Conservation (phyloP, 2,113 vertebrate genomes). For the Bucco capensis region DNA sequence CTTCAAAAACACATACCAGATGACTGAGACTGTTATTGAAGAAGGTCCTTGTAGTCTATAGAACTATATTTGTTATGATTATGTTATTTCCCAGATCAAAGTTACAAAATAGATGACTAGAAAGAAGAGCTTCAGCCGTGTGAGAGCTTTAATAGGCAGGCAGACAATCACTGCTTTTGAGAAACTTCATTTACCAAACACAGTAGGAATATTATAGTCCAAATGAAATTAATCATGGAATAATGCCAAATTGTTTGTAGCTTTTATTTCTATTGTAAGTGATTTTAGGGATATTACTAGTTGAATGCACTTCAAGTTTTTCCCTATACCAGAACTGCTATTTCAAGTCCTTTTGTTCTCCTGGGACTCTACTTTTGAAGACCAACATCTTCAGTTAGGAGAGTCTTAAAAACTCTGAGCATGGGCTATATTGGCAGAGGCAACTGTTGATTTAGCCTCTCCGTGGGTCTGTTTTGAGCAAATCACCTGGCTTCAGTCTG, state of each 20-base stretch:
- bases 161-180: background rate
- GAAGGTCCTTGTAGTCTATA: background rate
- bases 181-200: background rate
- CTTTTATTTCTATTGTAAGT: background rate
- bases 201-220: background rate
- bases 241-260: background rate
- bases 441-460: background rate
- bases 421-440: background rate
- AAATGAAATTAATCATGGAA: background rate
- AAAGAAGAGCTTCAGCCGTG: background rate
- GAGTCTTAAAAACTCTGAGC: background rate
- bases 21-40: background rate
- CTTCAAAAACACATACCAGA: background rate
- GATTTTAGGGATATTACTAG: background rate
- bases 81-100: background rate
- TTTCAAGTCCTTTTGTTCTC: background rate
- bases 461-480: background rate
- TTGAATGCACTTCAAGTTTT: background rate
- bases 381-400: background rate
- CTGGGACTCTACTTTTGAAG: background rate
- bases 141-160: background rate
- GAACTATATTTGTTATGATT: background rate
- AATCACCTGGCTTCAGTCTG: background rate
- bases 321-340: background rate
- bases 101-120: background rate